Evolutionary conservation across 2,888 invertebrate genomes (phyloP).

Genomic region (Mythimna impura): DNA sequence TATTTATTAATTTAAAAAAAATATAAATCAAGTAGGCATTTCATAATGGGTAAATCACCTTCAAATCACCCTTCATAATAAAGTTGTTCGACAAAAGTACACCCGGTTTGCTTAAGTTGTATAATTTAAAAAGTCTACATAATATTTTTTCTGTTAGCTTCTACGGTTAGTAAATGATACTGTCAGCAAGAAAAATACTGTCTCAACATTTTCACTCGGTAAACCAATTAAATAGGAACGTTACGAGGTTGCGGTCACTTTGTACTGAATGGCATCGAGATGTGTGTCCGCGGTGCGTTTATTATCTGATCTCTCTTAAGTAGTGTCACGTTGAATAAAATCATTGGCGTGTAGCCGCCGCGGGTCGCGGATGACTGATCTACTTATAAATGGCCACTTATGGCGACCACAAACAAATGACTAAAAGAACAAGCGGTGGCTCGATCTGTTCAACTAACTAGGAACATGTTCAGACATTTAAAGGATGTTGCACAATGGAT

Average conservation of each 20-base stretch:
- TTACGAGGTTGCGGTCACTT: slow-evolving; percentile 71
- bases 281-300: slow-evolving; percentile 78
- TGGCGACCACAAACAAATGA: slow-evolving; percentile 82
- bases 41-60: too few species aligned
- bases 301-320: slow-evolving; percentile 84
- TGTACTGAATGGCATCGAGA: slow-evolving; percentile 81
- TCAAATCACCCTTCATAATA: slow-evolving; percentile 3
- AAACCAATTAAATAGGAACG: slow-evolving; percentile 81
- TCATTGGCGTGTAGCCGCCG: slow-evolving; percentile 73
- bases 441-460: slow-evolving; percentile 70
- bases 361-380: slow-evolving; percentile 78
- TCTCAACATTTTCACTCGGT: slow-evolving; percentile 65
- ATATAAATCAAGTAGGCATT: background rate
- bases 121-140: slow-evolving; percentile 30
- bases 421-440: slow-evolving; percentile 73
- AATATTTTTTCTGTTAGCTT: slow-evolving; percentile 18
- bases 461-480: slow-evolving; percentile 65
- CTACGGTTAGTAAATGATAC: slow-evolving; percentile 55
- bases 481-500: slow-evolving; percentile 53
- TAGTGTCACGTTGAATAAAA: slow-evolving; percentile 85
- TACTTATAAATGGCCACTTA: slow-evolving; percentile 84
- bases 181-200: slow-evolving; percentile 62
- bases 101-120: slow-evolving; percentile 11
- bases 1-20: too few species aligned
- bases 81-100: slow-evolving; percentile 21